Evolutionary conservation across 2,888 invertebrate genomes (phyloP), one percentile per base, ranked within the genome.

Genomic region (Pyrgus malvae): DNA sequence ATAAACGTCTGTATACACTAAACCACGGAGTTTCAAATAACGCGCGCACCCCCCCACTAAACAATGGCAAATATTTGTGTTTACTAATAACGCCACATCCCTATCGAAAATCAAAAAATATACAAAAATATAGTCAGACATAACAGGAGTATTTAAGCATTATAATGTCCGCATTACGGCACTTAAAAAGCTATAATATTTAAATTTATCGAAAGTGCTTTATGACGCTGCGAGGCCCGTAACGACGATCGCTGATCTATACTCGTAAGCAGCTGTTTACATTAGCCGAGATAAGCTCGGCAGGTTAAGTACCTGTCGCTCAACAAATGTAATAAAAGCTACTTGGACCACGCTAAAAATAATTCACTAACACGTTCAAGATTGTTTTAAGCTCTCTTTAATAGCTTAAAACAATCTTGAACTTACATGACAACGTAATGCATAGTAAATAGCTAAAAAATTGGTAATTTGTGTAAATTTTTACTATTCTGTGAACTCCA

Each of bases 211-310:
- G 16, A 27, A 21, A n/a, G 8, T 17, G 7, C 35, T 5, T 12
- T 33, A 31, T 14, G 1, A 19, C 12, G 11, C 9, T 1, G 40
- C 12, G 40, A 23, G 23, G 25, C 29, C 29, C 6, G 5, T 44
- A 29, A 29, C 44, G 29, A 29, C 23, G 48, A 48, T 38, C 38
- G 16, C 31, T 16, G 41, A 23, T 31, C 41, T 38, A 50, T 41
- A n/a, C n/a, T n/a, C n/a, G n/a, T n/a, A 33, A 50, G 37, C n/a
- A 50, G 48, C 19, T 50, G 42, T 42, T 50, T 50, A 50, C 33
- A 50, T 42, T 50, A 42, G 17, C 33, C 50, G 25, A 33, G 50
- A 50, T 50, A 41, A 33, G 49, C 50, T 11, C 33, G 41, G 41
- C 49, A 49, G 17, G 19, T 41, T 31, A 16, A 49, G 40, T 49